Conservation (phyloP, 1,140 invertebrate genomes). For the Aphelinus certus region DNA sequence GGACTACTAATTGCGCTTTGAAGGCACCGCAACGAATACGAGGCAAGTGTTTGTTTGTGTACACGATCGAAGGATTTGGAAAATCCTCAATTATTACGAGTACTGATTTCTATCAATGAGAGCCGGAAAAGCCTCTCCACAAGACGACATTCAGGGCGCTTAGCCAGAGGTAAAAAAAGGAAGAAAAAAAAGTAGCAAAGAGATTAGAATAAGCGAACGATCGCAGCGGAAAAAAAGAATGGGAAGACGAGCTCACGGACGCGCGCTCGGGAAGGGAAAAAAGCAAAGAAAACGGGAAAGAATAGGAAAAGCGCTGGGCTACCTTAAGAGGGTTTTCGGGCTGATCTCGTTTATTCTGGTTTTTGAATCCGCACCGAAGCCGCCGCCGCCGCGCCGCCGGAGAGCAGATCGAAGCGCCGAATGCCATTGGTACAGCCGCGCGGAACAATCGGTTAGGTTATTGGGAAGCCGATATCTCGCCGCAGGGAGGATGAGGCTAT, state of each 20-base stretch:
- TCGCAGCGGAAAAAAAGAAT: slow-evolving; percentile 22
- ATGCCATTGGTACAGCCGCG: slow-evolving; percentile 50
- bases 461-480: slow-evolving; percentile 66
- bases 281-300: slow-evolving; percentile 44
- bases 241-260: background rate
- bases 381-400: too few species aligned
- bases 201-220: slow-evolving; percentile 29
- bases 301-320: slow-evolving; percentile 20
- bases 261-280: slow-evolving; percentile 35
- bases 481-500: slow-evolving; percentile 51
- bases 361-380: slow-evolving; percentile 19
- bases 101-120: background rate
- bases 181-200: slow-evolving; percentile 22
- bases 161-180: background rate
- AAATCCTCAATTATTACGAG: background rate
- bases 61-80: too few species aligned
- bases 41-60: too few species aligned
- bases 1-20: too few species aligned
- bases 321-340: slow-evolving; percentile 27
- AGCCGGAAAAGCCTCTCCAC: background rate
- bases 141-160: slow-evolving; percentile 19
- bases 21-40: background rate
- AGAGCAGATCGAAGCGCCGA: slow-evolving; percentile 3
- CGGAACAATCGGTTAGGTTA: slow-evolving; percentile 59
- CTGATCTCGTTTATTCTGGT: slow-evolving; percentile 34